phyloP scores from a whole-genome alignment of 2,113 vertebrate genomes.

The Cynoglossus semilaevis region DNA sequence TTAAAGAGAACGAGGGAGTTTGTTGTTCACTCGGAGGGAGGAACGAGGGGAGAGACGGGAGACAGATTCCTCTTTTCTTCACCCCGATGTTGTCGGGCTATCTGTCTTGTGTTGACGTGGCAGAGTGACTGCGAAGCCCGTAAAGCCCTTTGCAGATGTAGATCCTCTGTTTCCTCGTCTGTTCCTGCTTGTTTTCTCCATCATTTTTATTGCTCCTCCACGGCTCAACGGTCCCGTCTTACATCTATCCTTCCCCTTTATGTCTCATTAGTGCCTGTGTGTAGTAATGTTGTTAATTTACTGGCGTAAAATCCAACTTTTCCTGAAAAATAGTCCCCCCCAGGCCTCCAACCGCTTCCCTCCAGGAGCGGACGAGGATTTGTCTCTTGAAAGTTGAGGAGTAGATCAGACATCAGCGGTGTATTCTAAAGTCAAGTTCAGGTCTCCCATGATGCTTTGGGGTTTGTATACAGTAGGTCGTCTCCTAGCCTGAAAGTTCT shows the following conservation, averaged over 20 bases:
- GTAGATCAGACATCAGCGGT: too few species aligned
- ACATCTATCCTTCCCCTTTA: conserved; percentile 21
- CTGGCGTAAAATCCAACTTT: too few species aligned
- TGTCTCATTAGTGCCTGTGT: conserved; percentile 28
- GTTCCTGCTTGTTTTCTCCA: conserved; percentile 31
- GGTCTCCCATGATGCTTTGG: too few species aligned
- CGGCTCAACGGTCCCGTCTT: too few species aligned
- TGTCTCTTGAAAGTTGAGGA: too few species aligned
- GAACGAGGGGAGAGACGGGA: background rate
- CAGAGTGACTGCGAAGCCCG: conserved; percentile 49
- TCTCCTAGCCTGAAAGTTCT: too few species aligned
- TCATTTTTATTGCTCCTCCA: conserved; percentile 16
- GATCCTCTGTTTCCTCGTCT: conserved; percentile 31
- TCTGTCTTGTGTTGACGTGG: conserved; percentile 70
- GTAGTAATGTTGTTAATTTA: background rate
- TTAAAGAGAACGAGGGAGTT: conserved; percentile 1
- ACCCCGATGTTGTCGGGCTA: conserved; percentile 20
- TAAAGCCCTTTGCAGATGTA: conserved; percentile 65
- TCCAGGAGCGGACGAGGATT: too few species aligned
- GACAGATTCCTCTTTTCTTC: conserved; percentile 22
- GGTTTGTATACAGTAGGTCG: too few species aligned
- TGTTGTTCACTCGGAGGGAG: conserved; percentile 10
- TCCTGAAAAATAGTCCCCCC: too few species aligned
- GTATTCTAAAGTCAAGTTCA: too few species aligned
- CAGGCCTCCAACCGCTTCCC: too few species aligned